Evolutionary conservation across 2,888 invertebrate genomes (phyloP), one percentile per base, ranked within the genome.

Genomic region (Lasius fuliginosus): DNA sequence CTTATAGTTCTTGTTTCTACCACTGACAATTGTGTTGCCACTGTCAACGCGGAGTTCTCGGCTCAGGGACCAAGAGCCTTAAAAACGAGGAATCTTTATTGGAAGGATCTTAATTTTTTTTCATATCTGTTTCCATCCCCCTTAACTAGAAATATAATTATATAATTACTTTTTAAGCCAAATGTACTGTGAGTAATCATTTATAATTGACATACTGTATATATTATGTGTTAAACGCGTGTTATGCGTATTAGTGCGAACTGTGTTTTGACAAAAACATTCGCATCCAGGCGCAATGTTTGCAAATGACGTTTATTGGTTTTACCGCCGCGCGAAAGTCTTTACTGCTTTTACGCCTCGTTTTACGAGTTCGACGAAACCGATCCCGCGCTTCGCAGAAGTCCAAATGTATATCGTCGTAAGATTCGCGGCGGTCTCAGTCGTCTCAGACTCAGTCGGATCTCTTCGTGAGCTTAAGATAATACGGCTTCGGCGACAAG

Each of bases 401-500:
- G 85, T 89, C 89, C 90, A 90, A 90, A 90, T 90, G 82, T 85
- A 85, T 82, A 85, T 82, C 85, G 53, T 68, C 65, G 40, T 67
- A 56, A n/a, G n/a, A 15, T 4, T 68, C 23, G n/a, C 49, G n/a
- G 23, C 6, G 40, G 82, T 87, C 87, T 76, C 73, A 73, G 76
- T 83, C 73, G 56, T 62, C 30, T 23, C 40, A 76, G 1, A 3
- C 36, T 36, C 36, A 36, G 36, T 46, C 79, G 9, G 73, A 33
- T 64, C 90, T 85, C 12, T 12, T 23, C 53, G 64, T 69, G 23
- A 90, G 85, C 23, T 84, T 89, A 4, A 96, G 92, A 84, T 94
- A 94, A 87, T 96, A 97, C 0, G 96, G 96, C 89, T 95, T 95
- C 0, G 96, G 96, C 0, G 96, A 95, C 6, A 96, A 94, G 1